Evolutionary conservation across 2,888 invertebrate species (phyloP).

Genomic region (Phaonia tiefii): DNA sequence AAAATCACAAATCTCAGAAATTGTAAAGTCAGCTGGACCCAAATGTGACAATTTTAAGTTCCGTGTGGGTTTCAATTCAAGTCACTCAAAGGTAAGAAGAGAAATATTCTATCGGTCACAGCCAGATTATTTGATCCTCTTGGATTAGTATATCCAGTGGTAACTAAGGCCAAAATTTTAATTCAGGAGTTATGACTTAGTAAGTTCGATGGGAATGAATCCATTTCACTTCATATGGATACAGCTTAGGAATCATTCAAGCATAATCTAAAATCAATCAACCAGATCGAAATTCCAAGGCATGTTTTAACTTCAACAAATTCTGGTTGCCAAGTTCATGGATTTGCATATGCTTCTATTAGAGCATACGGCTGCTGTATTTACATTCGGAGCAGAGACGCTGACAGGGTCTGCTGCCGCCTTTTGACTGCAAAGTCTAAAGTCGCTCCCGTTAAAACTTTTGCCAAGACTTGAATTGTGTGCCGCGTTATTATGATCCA

Average conservation of each 20-base stretch:
- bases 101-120: too few relatives aligned
- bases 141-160: constrained; percentile 38
- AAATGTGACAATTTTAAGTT: too few relatives aligned
- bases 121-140: neutral
- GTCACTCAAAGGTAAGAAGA: too few relatives aligned
- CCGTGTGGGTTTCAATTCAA: too few relatives aligned
- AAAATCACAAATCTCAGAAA: too few relatives aligned
- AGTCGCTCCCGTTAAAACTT: constrained; percentile 13
- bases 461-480: constrained; percentile 13
- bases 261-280: neutral
- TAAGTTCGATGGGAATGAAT: constrained; percentile 36
- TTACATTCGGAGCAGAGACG: neutral
- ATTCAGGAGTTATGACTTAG: constrained; percentile 42
- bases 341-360: constrained; percentile 31
- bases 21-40: too few relatives aligned
- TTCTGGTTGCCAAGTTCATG: constrained; percentile 1
- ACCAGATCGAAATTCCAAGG: constrained; percentile 22
- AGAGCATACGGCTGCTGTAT: too few relatives aligned
- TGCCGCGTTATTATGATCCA: neutral
- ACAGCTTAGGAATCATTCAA: constrained; percentile 19
- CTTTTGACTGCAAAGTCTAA: neutral
- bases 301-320: neutral
- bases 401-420: neutral
- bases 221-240: neutral
- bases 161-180: constrained; percentile 40